Evolutionary conservation across 2,113 vertebrate species (phyloP), one percentile per base, ranked within the genome.

Genomic region (Ceyx melanurus): DNA sequence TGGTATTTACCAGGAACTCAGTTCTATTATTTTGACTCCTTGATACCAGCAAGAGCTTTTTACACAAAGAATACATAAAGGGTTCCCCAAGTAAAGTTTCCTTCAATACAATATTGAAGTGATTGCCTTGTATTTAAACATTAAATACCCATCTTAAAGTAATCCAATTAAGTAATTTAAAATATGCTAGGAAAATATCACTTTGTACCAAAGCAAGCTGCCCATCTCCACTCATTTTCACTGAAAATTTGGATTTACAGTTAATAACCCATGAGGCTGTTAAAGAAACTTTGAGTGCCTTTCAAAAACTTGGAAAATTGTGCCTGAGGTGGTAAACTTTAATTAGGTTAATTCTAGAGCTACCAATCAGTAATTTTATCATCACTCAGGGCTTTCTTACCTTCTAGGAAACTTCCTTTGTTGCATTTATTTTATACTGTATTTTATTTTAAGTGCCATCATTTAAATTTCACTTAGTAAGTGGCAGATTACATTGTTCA

Each of bases 381-480:
- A 97, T 97, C 97, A 95, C 97, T 98, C 98, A 98, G 98, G 98
- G 98, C 97, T 98, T 98, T 98, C 97, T 95, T 97, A 97, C 95
- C 97, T 97, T 97, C 92, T 96, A 96, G 96, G 87, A 97, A 96
- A 97, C 95, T 97, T 96, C 88, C 93, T 97, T 96, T 84, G 66
- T 98, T 98, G 65, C 88, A 84, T 97, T 97, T 97, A 84, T 97
- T 98, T 97, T 92, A 86, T 94, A 95, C 82, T 95, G 61, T 97
- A 48, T 96, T 96, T 97, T 97, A 37, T 97, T 97, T 97, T 96
- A 98, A 97, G 98, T 98, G 98, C 98, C 98, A 98, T 98, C 96
- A 95, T 97, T 98, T 98, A 96, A 97, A 98, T 96, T 98, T 98
- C 98, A 98, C 98, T 98, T 98, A 97, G 98, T 98, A 98, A 98